Base-by-base conservation (phyloP, 2,888 invertebrate species). In the Molorchus minor region DNA sequence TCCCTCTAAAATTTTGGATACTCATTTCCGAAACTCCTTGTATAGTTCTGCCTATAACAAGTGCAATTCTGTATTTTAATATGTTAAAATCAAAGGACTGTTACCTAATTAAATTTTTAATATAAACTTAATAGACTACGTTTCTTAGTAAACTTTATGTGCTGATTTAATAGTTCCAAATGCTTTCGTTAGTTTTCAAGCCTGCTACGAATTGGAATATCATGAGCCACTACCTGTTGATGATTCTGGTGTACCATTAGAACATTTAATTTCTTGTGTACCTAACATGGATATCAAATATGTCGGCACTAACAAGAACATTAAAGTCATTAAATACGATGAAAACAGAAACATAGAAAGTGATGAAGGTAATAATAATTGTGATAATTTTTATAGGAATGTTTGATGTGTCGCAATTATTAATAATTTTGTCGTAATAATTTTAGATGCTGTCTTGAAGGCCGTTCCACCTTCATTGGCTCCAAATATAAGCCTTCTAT, bases 241-340 rank as follows among this genome's bases (percentile, higher is more conserved):
- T 71, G 86, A 86, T 2, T 85, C 81, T 58, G 94, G 95, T 2
- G 95, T 96, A 12, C 90, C 94, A 0, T 80, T 98, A 55, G 98
- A 98, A 78, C 92, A 97, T 81, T 82, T 98, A 53, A 86, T 98
- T 19, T 90, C 94, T 46, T 94, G 93, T 77, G 86, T 95, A 7
- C 86, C 88, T 7, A 90, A 90, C 29, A 85, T 96, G 30, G 73
- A 73, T 38, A 71, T 64, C 75, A 82, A 69, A 77, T 83, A 61
- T 73, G 80, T 68, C 77, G 85, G 76, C 64, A 75, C 62, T 12
- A 79, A 76, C 58, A 76, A 75, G 58, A 80, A 76, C 49, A 75
- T 78, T 15, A 80, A 80, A 67, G 72, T 77, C 25, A 71, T 80
- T 13, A 73, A 72, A 52, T 68, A 73, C 16, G 73, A 75, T 47